Base-by-base conservation (phyloP, 2,888 invertebrate genomes). In the Aspidiotus destructor region DNA sequence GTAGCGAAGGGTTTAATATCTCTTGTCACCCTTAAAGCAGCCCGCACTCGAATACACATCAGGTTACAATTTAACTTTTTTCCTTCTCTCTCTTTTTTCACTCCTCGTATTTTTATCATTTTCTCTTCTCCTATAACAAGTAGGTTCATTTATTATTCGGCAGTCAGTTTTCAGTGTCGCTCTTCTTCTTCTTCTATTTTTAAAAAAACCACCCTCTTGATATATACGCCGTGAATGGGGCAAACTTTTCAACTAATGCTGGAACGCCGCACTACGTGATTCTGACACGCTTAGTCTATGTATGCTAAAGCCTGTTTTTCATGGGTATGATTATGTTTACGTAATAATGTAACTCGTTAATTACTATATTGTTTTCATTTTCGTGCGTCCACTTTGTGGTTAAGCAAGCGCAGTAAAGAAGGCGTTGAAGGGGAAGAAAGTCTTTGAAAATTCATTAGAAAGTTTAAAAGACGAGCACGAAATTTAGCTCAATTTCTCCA, bases 31-130 rank as follows among this genome's bases (percentile, higher is more conserved):
- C 65, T 65, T 55, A 65, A 55, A 65, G 57, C 54, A 44, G 65
- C 65, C 65, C 58, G 44, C 65, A 65, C 65, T 65, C 65, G 65
- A 65, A 57, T 16, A 54, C 65, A 65, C 65, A 65, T 65, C 65
- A 65, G 65, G 65, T 65, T 65, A 65, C 65, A 65, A 65, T 65
- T 65, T 65, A 65, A 65, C 65, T 65, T 65, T 65, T 64, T 65
- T 58, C 41, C 55, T 55, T 60, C 57, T 16, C 57, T 16, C 62
- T 62, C 48, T 62, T 62, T 62, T 62, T 52, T 52, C 15, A 11
- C 52, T 52, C 28, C 15, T 52, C 52, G 11, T 52, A 13, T 52
- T 52, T 52, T 52, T 52, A 13, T 52, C 15, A 13, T 52, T 52
- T 52, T 52, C 15, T n/a, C 15, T 52, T 52, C 15, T 54, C 17